phyloP scores from a whole-genome alignment of 2,888 invertebrate species.

The Nebria salina region DNA sequence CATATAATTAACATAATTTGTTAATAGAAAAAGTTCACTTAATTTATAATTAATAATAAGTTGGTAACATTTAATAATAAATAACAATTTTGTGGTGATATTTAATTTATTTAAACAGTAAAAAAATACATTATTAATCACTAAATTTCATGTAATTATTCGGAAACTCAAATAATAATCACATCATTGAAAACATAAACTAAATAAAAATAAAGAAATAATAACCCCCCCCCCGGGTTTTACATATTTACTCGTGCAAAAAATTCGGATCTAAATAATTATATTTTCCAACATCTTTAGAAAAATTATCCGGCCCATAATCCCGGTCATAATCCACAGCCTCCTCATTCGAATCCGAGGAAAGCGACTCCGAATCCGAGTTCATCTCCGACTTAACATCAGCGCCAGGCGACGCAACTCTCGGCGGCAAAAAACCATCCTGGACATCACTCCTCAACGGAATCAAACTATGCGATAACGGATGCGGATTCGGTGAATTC shows the following conservation, averaged over 20 bases:
- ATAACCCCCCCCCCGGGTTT: too few species aligned
- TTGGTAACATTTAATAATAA: too few species aligned
- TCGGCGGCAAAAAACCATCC: neutral
- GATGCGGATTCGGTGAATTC: conserved; percentile 62
- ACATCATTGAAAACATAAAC: too few species aligned
- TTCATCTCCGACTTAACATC: neutral
- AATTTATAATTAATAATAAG: too few species aligned
- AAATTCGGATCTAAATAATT: conserved; percentile 54
- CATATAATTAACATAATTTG: too few species aligned
- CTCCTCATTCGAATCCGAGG: conserved; percentile 8
- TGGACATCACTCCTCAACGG: conserved; percentile 54
- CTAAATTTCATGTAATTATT: too few species aligned
- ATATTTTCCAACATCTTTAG: conserved; percentile 44
- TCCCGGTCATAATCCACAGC: conserved; percentile 29
- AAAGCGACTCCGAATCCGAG: neutral
- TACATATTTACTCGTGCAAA: conserved; percentile 48
- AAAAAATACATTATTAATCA: too few species aligned
- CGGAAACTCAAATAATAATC: too few species aligned
- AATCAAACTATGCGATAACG: conserved; percentile 62
- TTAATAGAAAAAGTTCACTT: too few species aligned
- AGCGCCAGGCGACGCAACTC: neutral
- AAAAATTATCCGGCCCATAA: conserved; percentile 49
- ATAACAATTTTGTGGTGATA: too few species aligned
- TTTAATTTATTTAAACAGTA: too few species aligned
- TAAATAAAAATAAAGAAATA: too few species aligned